Conservation (phyloP, 2,888 invertebrate species). For the Platycheirus rosarum region DNA sequence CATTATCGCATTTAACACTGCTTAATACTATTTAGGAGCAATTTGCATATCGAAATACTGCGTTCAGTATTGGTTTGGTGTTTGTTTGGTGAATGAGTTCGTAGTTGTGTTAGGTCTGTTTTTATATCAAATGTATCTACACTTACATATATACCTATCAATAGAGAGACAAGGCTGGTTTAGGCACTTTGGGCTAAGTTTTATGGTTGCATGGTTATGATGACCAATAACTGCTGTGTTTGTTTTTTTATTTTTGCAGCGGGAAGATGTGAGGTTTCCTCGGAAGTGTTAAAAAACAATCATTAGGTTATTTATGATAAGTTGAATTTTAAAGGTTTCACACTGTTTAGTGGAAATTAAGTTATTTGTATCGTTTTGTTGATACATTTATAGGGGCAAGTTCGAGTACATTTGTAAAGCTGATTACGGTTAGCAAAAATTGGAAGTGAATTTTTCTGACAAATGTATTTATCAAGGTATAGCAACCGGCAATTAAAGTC, state of each 20-base stretch:
- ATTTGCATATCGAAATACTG: slow-evolving; percentile 81
- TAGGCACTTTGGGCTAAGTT: slow-evolving; percentile 20
- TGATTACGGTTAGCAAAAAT: too few species aligned
- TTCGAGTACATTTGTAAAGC: too few species aligned
- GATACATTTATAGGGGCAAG: not conserved
- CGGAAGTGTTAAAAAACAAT: slow-evolving; percentile 24
- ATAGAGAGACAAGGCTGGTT: not conserved
- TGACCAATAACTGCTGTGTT: slow-evolving; percentile 11
- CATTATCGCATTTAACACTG: slow-evolving; percentile 78
- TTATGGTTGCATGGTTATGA: slow-evolving; percentile 17
- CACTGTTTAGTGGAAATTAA: slow-evolving; percentile 4
- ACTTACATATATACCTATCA: not conserved
- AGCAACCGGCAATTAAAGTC: too few species aligned
- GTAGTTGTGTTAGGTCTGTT: not conserved
- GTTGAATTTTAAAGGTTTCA: slow-evolving; percentile 9
- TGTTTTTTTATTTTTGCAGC: not conserved
- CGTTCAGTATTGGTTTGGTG: slow-evolving; percentile 67
- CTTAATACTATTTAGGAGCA: slow-evolving; percentile 80
- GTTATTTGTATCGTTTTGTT: slow-evolving; percentile 25
- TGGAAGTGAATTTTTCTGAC: too few species aligned
- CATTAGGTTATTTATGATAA: slow-evolving; percentile 9
- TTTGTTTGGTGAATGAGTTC: slow-evolving; percentile 1
- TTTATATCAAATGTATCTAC: not conserved
- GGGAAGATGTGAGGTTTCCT: slow-evolving; percentile 6
- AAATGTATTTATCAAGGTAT: too few species aligned